These are phyloP conservation scores for Pristis pectinata DNA, from an alignment of 2,797 vertebrate genomes.

Conservation along the genomic window DNA sequence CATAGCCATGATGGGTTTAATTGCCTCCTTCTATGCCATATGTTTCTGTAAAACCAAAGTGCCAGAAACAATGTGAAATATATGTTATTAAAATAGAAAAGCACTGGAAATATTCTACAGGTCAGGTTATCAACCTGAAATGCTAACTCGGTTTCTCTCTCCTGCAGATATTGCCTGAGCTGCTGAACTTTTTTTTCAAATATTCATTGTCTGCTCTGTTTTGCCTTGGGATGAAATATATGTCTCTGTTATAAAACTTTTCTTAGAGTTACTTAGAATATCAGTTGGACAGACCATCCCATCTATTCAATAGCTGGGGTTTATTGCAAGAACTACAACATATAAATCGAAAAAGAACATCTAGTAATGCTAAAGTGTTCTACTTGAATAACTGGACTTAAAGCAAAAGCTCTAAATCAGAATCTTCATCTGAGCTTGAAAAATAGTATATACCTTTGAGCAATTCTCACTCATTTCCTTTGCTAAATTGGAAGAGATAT, in stretches of 20 bases:
- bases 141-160: too few species aligned
- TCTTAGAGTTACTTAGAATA: neutral
- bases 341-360: neutral
- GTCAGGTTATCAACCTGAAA: too few species aligned
- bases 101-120: too few species aligned
- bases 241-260: neutral
- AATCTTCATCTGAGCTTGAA: constrained; percentile 1
- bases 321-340: neutral
- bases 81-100: too few species aligned
- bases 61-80: neutral
- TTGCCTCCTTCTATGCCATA: neutral
- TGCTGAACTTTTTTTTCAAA: too few species aligned
- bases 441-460: neutral
- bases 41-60: neutral
- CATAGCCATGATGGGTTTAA: neutral
- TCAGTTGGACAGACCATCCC: neutral
- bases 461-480: neutral
- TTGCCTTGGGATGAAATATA: too few species aligned
- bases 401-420: neutral
- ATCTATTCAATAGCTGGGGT: neutral
- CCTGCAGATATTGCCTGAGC: too few species aligned
- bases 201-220: too few species aligned
- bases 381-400: neutral
- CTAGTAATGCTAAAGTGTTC: neutral
- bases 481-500: neutral